Evolutionary conservation across 2,797 vertebrate species (phyloP), one percentile per base, ranked within the genome.

Genomic region (Danio choprae): DNA sequence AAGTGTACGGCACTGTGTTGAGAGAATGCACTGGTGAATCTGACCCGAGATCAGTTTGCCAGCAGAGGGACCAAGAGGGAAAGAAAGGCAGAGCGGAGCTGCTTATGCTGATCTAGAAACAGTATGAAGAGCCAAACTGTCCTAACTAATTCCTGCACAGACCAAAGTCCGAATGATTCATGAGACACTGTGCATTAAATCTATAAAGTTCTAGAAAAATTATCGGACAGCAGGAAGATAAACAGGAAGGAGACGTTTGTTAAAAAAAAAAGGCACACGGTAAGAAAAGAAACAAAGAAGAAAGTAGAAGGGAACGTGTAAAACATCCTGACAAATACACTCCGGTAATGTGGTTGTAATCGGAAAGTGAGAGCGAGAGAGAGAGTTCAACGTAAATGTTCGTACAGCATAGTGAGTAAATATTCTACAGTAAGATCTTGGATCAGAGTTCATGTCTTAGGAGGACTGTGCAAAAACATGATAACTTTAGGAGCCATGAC

Each of bases 21-120:
- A 76, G 41, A 74, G 73, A 88, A 90, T 89, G 90, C 88, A 89
- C 80, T 87, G 78, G 63, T 18, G 44, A 63, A 75, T 83, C 87
- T 89, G 86, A 87, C 76, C 71, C 72, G 75, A 83, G 81, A 86
- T 80, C 88, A 87, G 91, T 87, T 74, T 67, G 71, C n/a, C 38
- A 81, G 63, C 29, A 55, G 55, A 82, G 71, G 59, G 51, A 68
- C 72, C 65, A 68, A 79, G 83, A 83, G 56, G 40, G 72, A 55
- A 40, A 51, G 29, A 89, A 89, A 84, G 87, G 87, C 89, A 88
- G 64, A 80, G 75, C 73, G 43, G 43, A 77, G 51, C 69, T 64
- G 40, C 41, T 69, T 77, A 75, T 15, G 56, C 76, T 62, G 18
- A 63, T 71, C 67, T 50, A 70, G 44, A 70, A 51, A 79, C 65